These are phyloP conservation scores for Podargus strigoides DNA, from an alignment of 2,797 vertebrate species.

Conservation along the genomic window DNA sequence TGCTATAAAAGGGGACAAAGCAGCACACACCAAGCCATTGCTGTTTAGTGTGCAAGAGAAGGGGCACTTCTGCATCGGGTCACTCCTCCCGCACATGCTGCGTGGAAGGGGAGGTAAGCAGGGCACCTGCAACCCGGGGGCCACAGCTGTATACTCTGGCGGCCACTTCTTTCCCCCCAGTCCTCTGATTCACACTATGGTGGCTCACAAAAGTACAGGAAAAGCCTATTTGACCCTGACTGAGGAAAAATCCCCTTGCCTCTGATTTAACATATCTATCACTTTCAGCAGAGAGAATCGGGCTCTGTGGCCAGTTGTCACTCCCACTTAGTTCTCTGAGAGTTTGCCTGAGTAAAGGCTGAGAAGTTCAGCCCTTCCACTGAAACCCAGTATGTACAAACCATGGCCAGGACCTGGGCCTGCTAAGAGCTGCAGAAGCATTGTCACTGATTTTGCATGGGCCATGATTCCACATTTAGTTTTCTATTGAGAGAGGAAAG, in stretches of 20 bases:
- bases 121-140: background rate
- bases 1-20: background rate
- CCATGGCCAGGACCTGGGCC: background rate
- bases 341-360: background rate
- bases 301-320: background rate
- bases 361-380: background rate
- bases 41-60: accelerated
- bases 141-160: background rate
- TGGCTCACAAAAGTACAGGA: background rate
- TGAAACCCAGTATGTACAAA: background rate
- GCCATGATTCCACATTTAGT: background rate
- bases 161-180: background rate
- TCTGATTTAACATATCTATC: background rate
- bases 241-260: background rate
- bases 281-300: background rate
- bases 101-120: background rate
- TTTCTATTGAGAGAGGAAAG: background rate
- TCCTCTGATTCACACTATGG: background rate
- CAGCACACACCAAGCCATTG: background rate
- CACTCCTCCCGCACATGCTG: background rate
- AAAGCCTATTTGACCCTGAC: background rate
- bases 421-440: background rate
- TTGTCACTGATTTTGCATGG: background rate
- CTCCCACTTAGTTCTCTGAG: background rate
- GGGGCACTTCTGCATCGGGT: background rate